Evolutionary conservation across 2,113 vertebrate species (phyloP).

Genomic region (Myiopsitta monachus): DNA sequence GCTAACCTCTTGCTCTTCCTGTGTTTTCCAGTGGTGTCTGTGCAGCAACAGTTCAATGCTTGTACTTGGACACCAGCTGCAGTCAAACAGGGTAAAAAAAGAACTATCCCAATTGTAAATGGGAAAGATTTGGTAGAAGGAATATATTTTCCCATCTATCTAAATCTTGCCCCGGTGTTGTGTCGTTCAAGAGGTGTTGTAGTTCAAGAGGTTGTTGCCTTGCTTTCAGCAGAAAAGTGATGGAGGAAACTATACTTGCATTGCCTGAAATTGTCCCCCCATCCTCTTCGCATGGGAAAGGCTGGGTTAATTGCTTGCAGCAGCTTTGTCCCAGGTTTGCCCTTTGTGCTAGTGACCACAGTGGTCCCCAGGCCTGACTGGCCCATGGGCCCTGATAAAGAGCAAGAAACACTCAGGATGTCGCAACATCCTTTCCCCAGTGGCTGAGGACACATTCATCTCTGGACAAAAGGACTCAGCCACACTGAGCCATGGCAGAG

Average conservation of each 20-base stretch:
- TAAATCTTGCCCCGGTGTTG: neutral
- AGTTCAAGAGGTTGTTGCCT: too few relatives aligned
- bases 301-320: neutral
- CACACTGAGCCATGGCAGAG: neutral
- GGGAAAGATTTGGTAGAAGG: neutral
- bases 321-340: neutral
- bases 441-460: neutral
- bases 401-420: neutral
- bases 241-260: neutral
- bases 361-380: neutral
- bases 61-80: neutral
- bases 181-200: neutral
- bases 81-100: neutral
- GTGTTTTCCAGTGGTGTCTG: neutral
- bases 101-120: neutral
- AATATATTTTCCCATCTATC: neutral
- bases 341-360: neutral
- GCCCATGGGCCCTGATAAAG: neutral
- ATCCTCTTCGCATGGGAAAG: neutral
- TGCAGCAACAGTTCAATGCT: neutral
- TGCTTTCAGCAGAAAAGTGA: neutral
- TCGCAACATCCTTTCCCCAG: neutral
- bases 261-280: neutral
- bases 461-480: neutral
- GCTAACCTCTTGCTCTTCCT: neutral